Base-by-base conservation (phyloP, 1,140 invertebrate genomes). In the Atta cephalotes region DNA sequence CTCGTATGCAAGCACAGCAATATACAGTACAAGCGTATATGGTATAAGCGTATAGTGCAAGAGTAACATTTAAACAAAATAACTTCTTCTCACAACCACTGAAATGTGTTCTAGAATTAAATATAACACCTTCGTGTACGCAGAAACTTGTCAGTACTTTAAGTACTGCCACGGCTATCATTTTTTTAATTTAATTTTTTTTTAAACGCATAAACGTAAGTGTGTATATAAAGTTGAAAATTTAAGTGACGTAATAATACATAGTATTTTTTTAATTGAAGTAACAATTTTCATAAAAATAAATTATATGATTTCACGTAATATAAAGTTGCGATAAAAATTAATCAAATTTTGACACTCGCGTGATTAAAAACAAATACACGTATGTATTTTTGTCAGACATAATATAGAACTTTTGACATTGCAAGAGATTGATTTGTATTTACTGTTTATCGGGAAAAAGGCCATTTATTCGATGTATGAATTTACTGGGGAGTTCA, bases 361-460 rank as follows among this genome's bases (percentile, higher is more conserved):
- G 12, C 14, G 21, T 25, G 6, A 10, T n/a, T 49, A 10, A 28
- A 65, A 65, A 39, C 10, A 79, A 63, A 78, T 76, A 60, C 16
- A 62, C 35, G 18, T 16, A 12, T 18, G 9, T 56, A 18, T 49
- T 39, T 78, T 49, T 78, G 16, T 45, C 39, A n/a, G n/a, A n/a
- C 74, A 28, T 53, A 28, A 45, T 16, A 31, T 21, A 68, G 7
- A 66, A 80, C 56, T 80, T 70, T 68, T 12, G 49, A 45, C 18
- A 39, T 28, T 10, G 18, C n/a, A 49, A 80, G 18, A 80, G 62
- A 74, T 80, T 56, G n/a, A 66, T 65, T 65, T 79, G 12, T 68
- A 68, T 80, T 51, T 28, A 56, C 31, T 80, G n/a, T 80, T 80
- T 80, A 80, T 25, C 62, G 28, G 21, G 39, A 80, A 66, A 68